These are phyloP conservation scores for Sebastes schlegelii DNA, from an alignment of 2,113 vertebrate species.

Conservation along the genomic window DNA sequence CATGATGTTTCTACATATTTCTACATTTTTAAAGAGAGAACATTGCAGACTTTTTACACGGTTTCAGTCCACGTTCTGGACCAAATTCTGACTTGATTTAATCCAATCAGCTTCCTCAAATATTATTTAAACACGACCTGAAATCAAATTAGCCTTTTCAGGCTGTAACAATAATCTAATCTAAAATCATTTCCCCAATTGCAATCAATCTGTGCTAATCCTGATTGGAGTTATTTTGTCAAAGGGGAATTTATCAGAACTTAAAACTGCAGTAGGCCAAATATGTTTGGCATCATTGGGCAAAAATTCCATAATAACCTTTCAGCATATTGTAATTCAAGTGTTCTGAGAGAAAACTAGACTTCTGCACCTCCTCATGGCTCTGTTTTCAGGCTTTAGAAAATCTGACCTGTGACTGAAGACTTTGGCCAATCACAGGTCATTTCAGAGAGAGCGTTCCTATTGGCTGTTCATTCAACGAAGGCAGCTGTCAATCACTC, in stretches of 20 bases:
- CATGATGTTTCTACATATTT: slow-evolving; percentile 30
- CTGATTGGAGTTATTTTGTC: neutral
- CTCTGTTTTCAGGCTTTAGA: too few relatives aligned
- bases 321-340: too few relatives aligned
- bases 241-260: neutral
- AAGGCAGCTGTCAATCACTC: too few relatives aligned
- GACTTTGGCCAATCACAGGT: too few relatives aligned
- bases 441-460: too few relatives aligned
- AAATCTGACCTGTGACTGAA: too few relatives aligned
- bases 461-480: too few relatives aligned
- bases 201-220: neutral
- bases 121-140: neutral
- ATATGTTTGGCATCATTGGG: too few relatives aligned
- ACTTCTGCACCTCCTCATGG: too few relatives aligned
- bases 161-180: neutral
- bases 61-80: neutral
- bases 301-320: too few relatives aligned
- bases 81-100: too few relatives aligned
- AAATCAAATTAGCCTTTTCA: neutral
- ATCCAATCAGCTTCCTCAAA: neutral
- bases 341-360: too few relatives aligned
- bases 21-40: slow-evolving; percentile 7
- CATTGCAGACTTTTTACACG: neutral
- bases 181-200: neutral
- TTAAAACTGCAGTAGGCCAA: neutral